Evolutionary conservation across 2,888 invertebrate genomes (phyloP).

Genomic region (Nymphalis c-album): DNA sequence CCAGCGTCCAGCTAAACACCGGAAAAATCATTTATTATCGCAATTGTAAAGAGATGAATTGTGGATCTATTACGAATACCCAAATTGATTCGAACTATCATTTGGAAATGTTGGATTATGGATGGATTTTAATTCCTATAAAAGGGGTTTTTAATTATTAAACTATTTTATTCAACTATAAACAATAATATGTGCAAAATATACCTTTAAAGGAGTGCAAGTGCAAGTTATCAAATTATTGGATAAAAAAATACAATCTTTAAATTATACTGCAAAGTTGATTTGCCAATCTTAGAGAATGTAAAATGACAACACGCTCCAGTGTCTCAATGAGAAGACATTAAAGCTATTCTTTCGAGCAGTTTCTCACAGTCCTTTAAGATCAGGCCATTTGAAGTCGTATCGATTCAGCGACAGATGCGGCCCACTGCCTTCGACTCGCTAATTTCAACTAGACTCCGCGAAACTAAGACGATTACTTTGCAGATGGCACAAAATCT

Average conservation of each 20-base stretch:
- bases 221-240: too few relatives aligned
- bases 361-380: slow-evolving; percentile 36
- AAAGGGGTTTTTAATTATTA: too few relatives aligned
- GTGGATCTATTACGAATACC: slow-evolving; percentile 28
- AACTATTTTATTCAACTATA: neutral
- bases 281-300: neutral
- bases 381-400: slow-evolving; percentile 35
- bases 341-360: slow-evolving; percentile 32
- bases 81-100: slow-evolving; percentile 29
- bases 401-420: slow-evolving; percentile 45
- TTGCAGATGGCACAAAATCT: slow-evolving; percentile 43
- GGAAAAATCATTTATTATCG: slow-evolving; percentile 40
- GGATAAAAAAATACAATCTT: too few relatives aligned
- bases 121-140: neutral
- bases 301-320: neutral
- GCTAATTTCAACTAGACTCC: slow-evolving; percentile 45
- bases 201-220: too few relatives aligned
- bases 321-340: slow-evolving; percentile 28
- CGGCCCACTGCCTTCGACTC: slow-evolving; percentile 44
- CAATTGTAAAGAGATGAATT: slow-evolving; percentile 24
- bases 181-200: neutral
- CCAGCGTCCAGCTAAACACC: slow-evolving; percentile 33
- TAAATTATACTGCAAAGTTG: too few relatives aligned
- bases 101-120: neutral
- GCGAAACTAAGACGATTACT: slow-evolving; percentile 45